Base-by-base conservation (phyloP, 2,888 invertebrate genomes). In the Drosophila monieri region DNA sequence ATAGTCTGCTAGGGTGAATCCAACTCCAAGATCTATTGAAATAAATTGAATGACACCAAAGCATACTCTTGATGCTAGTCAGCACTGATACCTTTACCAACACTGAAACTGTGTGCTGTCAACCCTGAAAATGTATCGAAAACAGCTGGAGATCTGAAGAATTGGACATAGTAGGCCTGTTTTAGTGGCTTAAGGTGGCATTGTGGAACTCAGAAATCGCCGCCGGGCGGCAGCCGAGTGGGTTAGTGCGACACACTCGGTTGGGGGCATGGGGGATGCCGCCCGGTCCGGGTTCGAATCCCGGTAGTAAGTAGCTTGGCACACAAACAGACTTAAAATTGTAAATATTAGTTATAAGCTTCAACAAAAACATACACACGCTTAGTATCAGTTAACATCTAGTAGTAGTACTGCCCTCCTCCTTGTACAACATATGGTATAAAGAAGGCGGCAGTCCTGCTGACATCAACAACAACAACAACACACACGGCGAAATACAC, bases 261-360 rank as follows among this genome's bases (percentile, higher is more conserved):
- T 39, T 39, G 6, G 14, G 14, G 14, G 37, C 32, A 32, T 18
- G 32, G 32, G 9, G 8, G 41, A 2, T 15, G 39, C 14, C 41
- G n/a, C 3, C 18, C 41, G 41, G 41, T 41, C 41, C 41, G 41
- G 41, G 41, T 41, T 41, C 41, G 41, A 41, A 18, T 41, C 41
- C 41, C 41, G 41, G 41, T 41, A 18, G 41, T 41, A 41, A 41
- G 41, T n/a, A 41, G 41, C 41, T 6, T 41, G 41, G 41, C 6
- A 41, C 41, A 41, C 15, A 18, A 41, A 41, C 18, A 41, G 41
- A 41, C 41, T 41, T 6, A 0, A 12, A 35, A 35, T 35, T 35
- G 35, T 35, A 35, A 6, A 41, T 41, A 41, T 1, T 9, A 41
- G 10, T 9, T 9, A 41, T 27, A 27, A 9, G 9, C 3, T 9